Base-by-base conservation (phyloP, 64 coral and sea anemone species). In the Actinia equina region DNA sequence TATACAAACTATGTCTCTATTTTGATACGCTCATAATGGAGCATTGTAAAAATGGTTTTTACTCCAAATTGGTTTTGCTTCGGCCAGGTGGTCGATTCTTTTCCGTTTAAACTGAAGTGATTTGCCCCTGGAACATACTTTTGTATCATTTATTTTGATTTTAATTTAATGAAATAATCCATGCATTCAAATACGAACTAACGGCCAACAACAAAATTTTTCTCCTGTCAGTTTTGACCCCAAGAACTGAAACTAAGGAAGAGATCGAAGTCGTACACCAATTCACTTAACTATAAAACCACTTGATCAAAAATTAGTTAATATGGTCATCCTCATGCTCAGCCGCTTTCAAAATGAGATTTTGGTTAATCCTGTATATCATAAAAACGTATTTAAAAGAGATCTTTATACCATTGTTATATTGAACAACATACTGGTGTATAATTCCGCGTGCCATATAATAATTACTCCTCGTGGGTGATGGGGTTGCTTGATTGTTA, bases 401-500 rank as follows among this genome's bases (percentile, higher is more conserved):
- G 82, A 59, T 56, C 83, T 85, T 60, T 85, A 43, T 4, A 53
- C 59, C 25, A 85, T 85, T 85, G 83, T 85, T 59, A 26, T 42
- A 22, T 59, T 63, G 54, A 58, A 60, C 80, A 85, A 30, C 55
- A 59, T 85, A 25, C 83, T 63, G 49, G 20, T 85, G 54, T 67
- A 57, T 57, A 91, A 90, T 83, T 84, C 93, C 92, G 91, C 94
- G 92, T 96, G 94, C 77, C 84, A 17, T 26, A 67, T 11, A 20
- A 89, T 87, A 90, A 96, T 84, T 54, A 83, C 88, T 15, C 62
- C 87, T 74, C 91, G 94, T 92, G 94, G 87, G 91, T 93, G 56
- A 71, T 46, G 79, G 83, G 30, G 53, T 86, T 81, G 51, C 43
- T 18, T 54, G 22, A 90, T 96, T 96, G 91, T 96, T 85, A 96